Evolutionary conservation across 2,113 vertebrate genomes (phyloP).

Genomic region (Phylloscopus trochilus): DNA sequence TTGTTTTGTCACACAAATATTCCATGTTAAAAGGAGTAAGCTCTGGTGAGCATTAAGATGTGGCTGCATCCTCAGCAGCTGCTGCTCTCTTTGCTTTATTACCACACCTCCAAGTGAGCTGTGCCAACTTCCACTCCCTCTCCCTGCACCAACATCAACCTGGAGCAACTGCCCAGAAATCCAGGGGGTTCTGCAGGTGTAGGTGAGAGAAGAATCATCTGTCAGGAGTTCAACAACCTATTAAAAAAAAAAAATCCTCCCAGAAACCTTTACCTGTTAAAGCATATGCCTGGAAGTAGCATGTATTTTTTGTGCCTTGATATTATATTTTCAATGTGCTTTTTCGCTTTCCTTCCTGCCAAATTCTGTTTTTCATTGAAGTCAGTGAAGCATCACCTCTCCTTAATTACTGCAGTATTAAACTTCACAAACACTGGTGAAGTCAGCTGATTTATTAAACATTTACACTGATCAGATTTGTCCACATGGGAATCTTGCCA

Average conservation of each 20-base stretch:
- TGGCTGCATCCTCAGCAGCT: background rate
- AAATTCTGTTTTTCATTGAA: constrained; percentile 42
- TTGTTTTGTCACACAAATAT: background rate
- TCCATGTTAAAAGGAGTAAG: background rate
- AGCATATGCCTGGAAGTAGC: constrained; percentile 37
- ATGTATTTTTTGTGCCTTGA: constrained; percentile 54
- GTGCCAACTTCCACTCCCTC: background rate
- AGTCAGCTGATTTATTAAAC: background rate
- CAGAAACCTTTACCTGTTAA: background rate
- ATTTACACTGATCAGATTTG: background rate
- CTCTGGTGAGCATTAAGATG: background rate
- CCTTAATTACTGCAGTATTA: background rate
- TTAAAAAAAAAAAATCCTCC: background rate
- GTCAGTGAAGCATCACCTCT: background rate
- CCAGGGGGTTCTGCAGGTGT: background rate
- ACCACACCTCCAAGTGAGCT: background rate
- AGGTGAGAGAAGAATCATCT: background rate
- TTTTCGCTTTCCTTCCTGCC: background rate
- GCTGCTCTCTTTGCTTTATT: background rate
- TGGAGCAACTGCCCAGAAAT: background rate
- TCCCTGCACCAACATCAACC: background rate
- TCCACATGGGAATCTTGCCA: background rate
- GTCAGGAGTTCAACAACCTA: background rate
- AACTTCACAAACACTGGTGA: background rate
- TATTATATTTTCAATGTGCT: constrained; percentile 24